Evolutionary conservation across 2,888 invertebrate genomes (phyloP), one percentile per base, ranked within the genome.

Genomic region (Cheilosia urbana): DNA sequence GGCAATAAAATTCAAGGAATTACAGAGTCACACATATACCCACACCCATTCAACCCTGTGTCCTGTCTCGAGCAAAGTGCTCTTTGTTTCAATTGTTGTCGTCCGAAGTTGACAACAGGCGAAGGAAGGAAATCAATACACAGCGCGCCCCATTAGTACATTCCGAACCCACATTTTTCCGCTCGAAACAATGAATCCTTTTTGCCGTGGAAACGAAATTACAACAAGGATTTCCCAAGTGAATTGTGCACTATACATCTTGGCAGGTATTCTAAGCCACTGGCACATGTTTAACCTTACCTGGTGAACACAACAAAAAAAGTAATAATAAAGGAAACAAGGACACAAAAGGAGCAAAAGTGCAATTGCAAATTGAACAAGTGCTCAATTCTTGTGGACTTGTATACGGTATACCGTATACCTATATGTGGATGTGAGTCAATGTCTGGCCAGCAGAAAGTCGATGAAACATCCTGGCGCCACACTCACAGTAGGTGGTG

Each of bases 381-480:
- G 80, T 85, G 60, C 60, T 42, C 30, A 30, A 17, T 17, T 9
- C 21, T 49, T 34, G 21, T 13, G 13, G 17, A 45, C 30, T 5
- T 55, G 57, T 34, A 57, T n/a, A 13, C 4, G 5, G n/a, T n/a
- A n/a, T n/a, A n/a, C n/a, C n/a, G n/a, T n/a, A n/a, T n/a, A n/a
- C n/a, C n/a, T n/a, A n/a, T 11, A 24, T 42, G n/a, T 62, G 47
- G 63, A 24, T 76, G 65, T 73, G 60, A 71, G 75, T 79, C 69
- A 75, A 49, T 76, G 85, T 81, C 85, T 85, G 85, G 81, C 65
- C 55, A 71, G 75, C 37, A 13, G 55, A 81, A 84, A 80, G 68
- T 72, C 85, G 80, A 81, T 62, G 85, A 81, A 85, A 85, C 81
- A 81, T 85, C 85, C 85, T 85, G 85, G 85, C 85, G 85, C 85